Evolutionary conservation across 2,797 vertebrate genomes (phyloP).

Genomic region (Poeciliopsis gracilis): DNA sequence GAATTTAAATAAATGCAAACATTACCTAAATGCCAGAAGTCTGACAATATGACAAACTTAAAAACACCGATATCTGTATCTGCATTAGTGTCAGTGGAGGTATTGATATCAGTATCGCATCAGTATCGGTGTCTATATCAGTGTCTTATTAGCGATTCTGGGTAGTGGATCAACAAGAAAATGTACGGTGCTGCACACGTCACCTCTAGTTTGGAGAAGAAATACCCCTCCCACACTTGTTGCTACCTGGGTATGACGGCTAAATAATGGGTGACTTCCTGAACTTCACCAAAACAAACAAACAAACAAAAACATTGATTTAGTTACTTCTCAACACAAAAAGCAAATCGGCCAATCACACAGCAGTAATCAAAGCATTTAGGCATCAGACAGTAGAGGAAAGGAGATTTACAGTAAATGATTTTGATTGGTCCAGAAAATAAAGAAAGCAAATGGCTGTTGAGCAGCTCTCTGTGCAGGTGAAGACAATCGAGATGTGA

Average conservation of each 20-base stretch:
- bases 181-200: too few relatives aligned
- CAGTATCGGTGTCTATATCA: too few relatives aligned
- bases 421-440: neutral
- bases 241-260: neutral
- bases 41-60: too few relatives aligned
- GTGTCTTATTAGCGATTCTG: too few relatives aligned
- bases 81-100: too few relatives aligned
- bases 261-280: neutral
- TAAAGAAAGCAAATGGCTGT: neutral
- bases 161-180: too few relatives aligned
- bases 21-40: too few relatives aligned
- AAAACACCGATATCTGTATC: too few relatives aligned
- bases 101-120: too few relatives aligned
- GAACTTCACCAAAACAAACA: neutral
- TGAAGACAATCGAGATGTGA: neutral
- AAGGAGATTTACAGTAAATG: neutral
- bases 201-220: too few relatives aligned
- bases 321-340: neutral
- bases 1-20: too few relatives aligned
- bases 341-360: too few relatives aligned
- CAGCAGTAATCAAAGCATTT: neutral
- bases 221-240: neutral
- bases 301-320: neutral
- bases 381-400: neutral
- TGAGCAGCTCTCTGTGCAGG: neutral